Conservation (phyloP, 2,888 invertebrate genomes). For the Coecobrya sp. region DNA sequence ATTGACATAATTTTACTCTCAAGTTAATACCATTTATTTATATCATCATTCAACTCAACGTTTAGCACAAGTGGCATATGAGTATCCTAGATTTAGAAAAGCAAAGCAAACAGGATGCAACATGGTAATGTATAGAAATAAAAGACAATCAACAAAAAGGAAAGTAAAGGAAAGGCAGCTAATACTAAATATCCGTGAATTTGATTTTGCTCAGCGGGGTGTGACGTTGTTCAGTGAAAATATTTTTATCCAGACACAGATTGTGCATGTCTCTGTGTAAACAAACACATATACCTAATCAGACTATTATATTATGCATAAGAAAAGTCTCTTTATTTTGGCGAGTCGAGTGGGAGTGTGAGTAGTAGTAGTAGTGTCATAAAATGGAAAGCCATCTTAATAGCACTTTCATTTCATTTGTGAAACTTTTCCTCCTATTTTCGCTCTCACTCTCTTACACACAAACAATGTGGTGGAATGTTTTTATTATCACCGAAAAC, state of each 20-base stretch:
- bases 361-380: background rate
- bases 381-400: background rate
- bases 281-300: background rate
- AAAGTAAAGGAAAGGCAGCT: slow-evolving; percentile 28
- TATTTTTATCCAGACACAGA: slow-evolving; percentile 67
- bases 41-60: too few species aligned
- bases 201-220: slow-evolving; percentile 64
- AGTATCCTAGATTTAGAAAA: too few species aligned
- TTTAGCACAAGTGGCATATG: too few species aligned
- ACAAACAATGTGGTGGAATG: slow-evolving; percentile 5
- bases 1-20: too few species aligned
- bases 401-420: slow-evolving; percentile 9
- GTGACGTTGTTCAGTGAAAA: slow-evolving; percentile 71
- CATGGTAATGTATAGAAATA: slow-evolving; percentile 67
- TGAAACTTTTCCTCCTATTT: background rate
- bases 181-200: slow-evolving; percentile 67
- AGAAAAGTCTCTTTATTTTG: too few species aligned
- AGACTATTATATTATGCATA: slow-evolving; percentile 6
- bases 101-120: slow-evolving; percentile 55
- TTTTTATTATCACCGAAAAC: slow-evolving; percentile 26
- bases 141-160: slow-evolving; percentile 62
- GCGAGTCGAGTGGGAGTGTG: too few species aligned
- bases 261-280: slow-evolving; percentile 56
- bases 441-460: background rate
- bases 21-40: too few species aligned